Conservation (phyloP, 2,113 vertebrate genomes). For the Rhea americana region DNA sequence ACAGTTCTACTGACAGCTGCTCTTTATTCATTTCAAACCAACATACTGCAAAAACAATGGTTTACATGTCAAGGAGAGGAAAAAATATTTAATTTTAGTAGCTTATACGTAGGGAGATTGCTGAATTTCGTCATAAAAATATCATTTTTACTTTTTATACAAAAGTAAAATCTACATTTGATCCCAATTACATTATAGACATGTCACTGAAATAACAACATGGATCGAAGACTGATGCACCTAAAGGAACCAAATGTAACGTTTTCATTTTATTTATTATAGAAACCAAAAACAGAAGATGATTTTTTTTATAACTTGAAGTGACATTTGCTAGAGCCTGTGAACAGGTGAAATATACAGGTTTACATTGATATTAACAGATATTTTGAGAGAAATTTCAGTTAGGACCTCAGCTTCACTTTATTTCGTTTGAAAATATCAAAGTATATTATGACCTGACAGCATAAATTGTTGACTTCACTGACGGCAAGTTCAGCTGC, state of each 20-base stretch:
- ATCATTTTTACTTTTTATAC: slow-evolving; percentile 67
- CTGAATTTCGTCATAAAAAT: slow-evolving; percentile 71
- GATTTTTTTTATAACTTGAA: not conserved
- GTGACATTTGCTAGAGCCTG: slow-evolving; percentile 31
- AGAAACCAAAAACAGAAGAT: slow-evolving; percentile 45
- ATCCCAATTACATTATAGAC: slow-evolving; percentile 68
- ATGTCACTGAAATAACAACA: slow-evolving; percentile 60
- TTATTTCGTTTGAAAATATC: slow-evolving; percentile 66
- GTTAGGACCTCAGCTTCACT: slow-evolving; percentile 58
- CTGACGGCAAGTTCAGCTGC: slow-evolving; percentile 20
- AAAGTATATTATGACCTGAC: slow-evolving; percentile 50
- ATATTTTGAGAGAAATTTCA: slow-evolving; percentile 53
- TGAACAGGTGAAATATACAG: slow-evolving; percentile 51
- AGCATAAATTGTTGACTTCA: slow-evolving; percentile 70
- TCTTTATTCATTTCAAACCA: slow-evolving; percentile 45
- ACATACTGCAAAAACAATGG: slow-evolving; percentile 51
- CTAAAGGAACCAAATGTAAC: slow-evolving; percentile 44
- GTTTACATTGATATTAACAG: slow-evolving; percentile 46
- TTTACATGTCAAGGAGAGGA: slow-evolving; percentile 44
- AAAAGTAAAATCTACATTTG: slow-evolving; percentile 73
- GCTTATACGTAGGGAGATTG: slow-evolving; percentile 1
- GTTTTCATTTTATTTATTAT: slow-evolving; percentile 34
- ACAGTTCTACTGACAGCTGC: slow-evolving; percentile 44
- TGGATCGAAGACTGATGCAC: slow-evolving; percentile 58
- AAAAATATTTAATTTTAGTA: not conserved